Percentiles rank a stretch among this genome's conserved stretches.
phyloP scores from a whole-genome alignment of 1,140 invertebrate genomes.

The Dufourea novaeangliae region DNA sequence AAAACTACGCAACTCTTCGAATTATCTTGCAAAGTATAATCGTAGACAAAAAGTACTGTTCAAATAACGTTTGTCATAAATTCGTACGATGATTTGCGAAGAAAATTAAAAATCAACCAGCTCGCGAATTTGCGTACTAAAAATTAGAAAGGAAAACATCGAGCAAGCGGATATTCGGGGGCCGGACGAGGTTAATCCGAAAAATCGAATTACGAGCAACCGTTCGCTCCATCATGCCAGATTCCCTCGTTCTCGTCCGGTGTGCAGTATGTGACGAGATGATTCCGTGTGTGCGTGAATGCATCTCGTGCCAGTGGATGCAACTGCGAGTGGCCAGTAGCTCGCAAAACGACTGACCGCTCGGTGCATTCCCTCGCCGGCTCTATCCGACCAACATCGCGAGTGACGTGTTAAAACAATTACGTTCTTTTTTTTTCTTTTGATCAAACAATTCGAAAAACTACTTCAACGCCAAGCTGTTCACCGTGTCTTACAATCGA shows the following conservation, averaged over 20 bases:
- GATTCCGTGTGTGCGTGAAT: conserved; percentile 75
- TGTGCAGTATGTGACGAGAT: conserved; percentile 69
- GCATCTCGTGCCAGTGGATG: conserved; percentile 79
- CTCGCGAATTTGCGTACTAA: not conserved
- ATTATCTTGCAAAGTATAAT: too few relatives aligned
- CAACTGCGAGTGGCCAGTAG: conserved; percentile 78
- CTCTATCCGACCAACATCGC: conserved; percentile 46
- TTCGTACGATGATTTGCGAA: too few relatives aligned
- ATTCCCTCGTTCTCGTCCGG: conserved; percentile 74
- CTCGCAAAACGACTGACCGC: conserved; percentile 77
- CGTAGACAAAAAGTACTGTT: too few relatives aligned
- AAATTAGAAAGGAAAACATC: not conserved
- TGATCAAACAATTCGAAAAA: too few relatives aligned
- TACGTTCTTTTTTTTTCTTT: conserved; percentile 26
- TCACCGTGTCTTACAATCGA: too few relatives aligned
- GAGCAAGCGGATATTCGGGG: not conserved
- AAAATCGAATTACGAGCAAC: conserved; percentile 54
- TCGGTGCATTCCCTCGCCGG: conserved; percentile 66
- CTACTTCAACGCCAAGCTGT: too few relatives aligned
- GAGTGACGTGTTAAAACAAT: conserved; percentile 26
- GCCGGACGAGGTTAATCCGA: conserved; percentile 22
- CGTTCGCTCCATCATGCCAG: conserved; percentile 52
- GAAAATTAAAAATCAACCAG: not conserved
- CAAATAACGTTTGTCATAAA: too few relatives aligned
- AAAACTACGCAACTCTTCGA: too few relatives aligned